Evolutionary conservation across 2,888 invertebrate species (phyloP).

Genomic region (Xestia rhomboidea): DNA sequence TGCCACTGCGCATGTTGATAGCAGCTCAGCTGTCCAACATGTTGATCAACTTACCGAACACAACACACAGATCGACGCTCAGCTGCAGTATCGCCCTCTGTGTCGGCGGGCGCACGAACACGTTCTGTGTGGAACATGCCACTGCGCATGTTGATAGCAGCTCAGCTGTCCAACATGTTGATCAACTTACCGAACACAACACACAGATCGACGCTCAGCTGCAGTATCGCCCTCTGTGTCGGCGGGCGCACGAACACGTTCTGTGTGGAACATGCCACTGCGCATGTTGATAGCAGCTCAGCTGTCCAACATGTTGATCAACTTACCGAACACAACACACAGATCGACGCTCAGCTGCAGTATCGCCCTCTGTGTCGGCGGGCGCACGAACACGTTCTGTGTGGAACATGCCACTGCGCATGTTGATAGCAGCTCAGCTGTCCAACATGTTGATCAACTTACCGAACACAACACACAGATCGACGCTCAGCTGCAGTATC

Average conservation of each 20-base stretch:
- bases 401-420: slow-evolving; percentile 24
- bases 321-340: slow-evolving; percentile 80
- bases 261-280: slow-evolving; percentile 65
- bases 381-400: slow-evolving; percentile 75
- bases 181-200: slow-evolving; percentile 78
- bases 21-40: not conserved
- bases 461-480: slow-evolving; percentile 82
- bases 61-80: slow-evolving; percentile 80
- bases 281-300: slow-evolving; percentile 61
- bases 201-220: slow-evolving; percentile 82
- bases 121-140: slow-evolving; percentile 62
- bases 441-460: slow-evolving; percentile 48
- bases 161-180: not conserved
- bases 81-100: slow-evolving; percentile 80
- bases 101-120: slow-evolving; percentile 77
- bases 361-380: slow-evolving; percentile 77
- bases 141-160: not conserved
- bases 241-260: slow-evolving; percentile 78
- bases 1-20: slow-evolving; percentile 67
- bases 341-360: slow-evolving; percentile 82
- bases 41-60: slow-evolving; percentile 75
- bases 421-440: not conserved
- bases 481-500: slow-evolving; percentile 81
- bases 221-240: slow-evolving; percentile 78
- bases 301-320: not conserved